Evolutionary conservation across 2,888 invertebrate genomes (phyloP), one percentile per base, ranked within the genome.

Genomic region (Sceliomorpha sp.): DNA sequence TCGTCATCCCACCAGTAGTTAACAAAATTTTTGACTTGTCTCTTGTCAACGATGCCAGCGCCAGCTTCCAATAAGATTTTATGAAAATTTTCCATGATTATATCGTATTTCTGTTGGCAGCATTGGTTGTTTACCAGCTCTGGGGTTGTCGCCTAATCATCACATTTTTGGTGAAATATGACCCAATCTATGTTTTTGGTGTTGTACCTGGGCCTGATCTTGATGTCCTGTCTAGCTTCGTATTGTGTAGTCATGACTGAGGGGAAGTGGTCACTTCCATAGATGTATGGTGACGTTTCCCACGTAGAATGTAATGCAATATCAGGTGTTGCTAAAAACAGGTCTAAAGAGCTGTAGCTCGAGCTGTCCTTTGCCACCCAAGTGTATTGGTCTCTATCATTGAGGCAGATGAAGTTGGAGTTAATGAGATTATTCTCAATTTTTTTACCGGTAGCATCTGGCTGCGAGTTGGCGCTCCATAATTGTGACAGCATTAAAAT

Each of bases 1-100:
- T 48, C n/a, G 2, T 47, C 39, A 34, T 59, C 32, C 48, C 58
- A 59, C 48, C 58, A 59, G 15, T 36, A 40, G 9, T 34, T 56
- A 9, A 9, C 9, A 24, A 40, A 20, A 9, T 6, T 34, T 36
- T 14, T 14, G 1, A 14, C 1, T 7, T 6, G 8, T 34, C 7
- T 56, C 14, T 42, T 37, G n/a, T 10, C 4, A 1, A 3, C 2
- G 1, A 7, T 1, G 7, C 15, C 13, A 7, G 36, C 37, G 1
- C 27, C 50, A 13, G 26, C 13, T 0, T 37, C 20, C 10, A 4
- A 9, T 0, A 50, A n/a, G 5, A 6, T 17, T 12, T 37, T 24
- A 4, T 32, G 9, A 31, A 45, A 3, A 12, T 17, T 32, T 10
- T 17, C 8, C 0, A 32, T 31, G 0, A 45, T 1, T 17, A n/a